Base-by-base conservation (phyloP, 2,888 invertebrate species). In the Melanophora roralis region DNA sequence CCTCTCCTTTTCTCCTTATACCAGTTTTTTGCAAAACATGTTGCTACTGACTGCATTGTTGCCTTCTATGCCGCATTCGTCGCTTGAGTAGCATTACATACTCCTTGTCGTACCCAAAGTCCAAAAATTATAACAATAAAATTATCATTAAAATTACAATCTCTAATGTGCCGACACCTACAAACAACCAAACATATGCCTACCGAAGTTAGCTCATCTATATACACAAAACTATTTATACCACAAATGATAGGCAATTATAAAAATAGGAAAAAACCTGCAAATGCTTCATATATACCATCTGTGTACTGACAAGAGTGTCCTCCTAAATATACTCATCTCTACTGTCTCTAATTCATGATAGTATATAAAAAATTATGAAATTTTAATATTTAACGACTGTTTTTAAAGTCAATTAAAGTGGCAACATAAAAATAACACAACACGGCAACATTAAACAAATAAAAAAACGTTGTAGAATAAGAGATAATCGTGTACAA, bases 361-460 rank as follows among this genome's bases (percentile, higher is more conserved):
- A n/a, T n/a, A n/a, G n/a, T 40, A 32, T 19, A 64, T 49, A 36
- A 69, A 67, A n/a, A 69, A 78, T 64, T 78, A 72, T 72, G 47
- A 78, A 72, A 72, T 73, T 73, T 73, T 73, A 64, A 68, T 68
- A 73, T 73, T 73, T 73, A 73, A 73, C 62, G 73, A 73, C 57
- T 73, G 68, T 73, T 78, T 57, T 62, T 49, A 73, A 78, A 78
- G 78, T 73, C 68, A 78, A 73, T 78, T 73, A 78, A 73, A 78
- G 62, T 72, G 38, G 27, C 45, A 71, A 16, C 19, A 57, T 40
- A 27, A 57, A 64, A 34, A n/a, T n/a, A 49, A 55, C n/a, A 40
- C 34, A 36, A 21, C 59, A 23, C 23, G 4, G 6, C 27, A 40
- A 51, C n/a, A 27, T 34, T 5, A 16, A 11, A 6, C 12, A 32